Conservation (phyloP, 1,140 invertebrate species). For the Subanguina moxae region DNA sequence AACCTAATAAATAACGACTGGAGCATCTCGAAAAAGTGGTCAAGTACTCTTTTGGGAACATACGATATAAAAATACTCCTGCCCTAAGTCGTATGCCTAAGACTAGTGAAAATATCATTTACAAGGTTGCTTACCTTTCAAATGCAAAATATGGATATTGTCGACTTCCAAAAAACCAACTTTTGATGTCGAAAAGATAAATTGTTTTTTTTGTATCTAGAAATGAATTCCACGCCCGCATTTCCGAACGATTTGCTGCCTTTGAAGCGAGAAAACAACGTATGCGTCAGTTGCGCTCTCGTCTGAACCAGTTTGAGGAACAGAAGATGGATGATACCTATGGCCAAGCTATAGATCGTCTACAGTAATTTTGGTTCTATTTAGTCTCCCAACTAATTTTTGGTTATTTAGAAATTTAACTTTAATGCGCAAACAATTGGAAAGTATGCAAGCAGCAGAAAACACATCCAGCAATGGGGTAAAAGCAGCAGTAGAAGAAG, state of each 20-base stretch:
- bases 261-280: constrained; percentile 28
- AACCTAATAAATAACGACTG: no score
- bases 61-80: no score
- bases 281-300: constrained; percentile 25
- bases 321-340: constrained; percentile 30
- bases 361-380: constrained; percentile 15
- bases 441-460: constrained; percentile 14
- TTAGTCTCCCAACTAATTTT: not conserved
- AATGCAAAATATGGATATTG: no score
- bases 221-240: constrained; percentile 26
- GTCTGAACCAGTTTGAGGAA: constrained; percentile 18
- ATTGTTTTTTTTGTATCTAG: constrained; percentile 7
- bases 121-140: no score
- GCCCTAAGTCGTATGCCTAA: no score
- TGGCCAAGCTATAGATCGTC: constrained; percentile 15
- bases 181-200: constrained; percentile 12
- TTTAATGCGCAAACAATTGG: constrained; percentile 31
- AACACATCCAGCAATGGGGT: not conserved
- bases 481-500: not conserved
- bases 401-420: constrained; percentile 15
- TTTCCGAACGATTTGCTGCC: constrained; percentile 35
- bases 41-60: no score
- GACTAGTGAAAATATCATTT: no score
- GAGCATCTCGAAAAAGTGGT: no score
- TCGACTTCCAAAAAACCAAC: constrained; percentile 10